phyloP scores from a whole-genome alignment of 2,113 vertebrate species.

The Leiothrix lutea region DNA sequence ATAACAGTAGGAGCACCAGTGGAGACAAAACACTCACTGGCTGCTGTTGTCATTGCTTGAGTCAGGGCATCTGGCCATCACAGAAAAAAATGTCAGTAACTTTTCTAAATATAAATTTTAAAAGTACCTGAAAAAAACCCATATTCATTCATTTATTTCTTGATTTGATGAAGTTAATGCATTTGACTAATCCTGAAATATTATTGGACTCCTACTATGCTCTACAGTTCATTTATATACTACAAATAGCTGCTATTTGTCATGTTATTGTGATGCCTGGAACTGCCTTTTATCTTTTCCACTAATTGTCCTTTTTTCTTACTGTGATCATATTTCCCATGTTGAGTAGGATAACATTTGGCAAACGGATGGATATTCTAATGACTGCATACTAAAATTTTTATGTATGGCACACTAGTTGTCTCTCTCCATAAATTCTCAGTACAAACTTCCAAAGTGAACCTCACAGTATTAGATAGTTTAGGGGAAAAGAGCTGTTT shows the following conservation, averaged over 20 bases:
- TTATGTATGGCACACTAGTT: slow-evolving; percentile 19
- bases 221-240: background rate
- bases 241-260: background rate
- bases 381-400: background rate
- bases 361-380: background rate
- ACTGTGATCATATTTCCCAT: background rate
- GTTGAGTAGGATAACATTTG: background rate
- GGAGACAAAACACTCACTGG: background rate
- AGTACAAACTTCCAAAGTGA: background rate
- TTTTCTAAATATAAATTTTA: background rate
- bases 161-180: background rate
- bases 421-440: slow-evolving; percentile 24
- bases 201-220: background rate
- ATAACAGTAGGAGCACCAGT: slow-evolving; percentile 12
- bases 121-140: background rate
- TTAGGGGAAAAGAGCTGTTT: background rate
- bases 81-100: background rate
- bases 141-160: background rate
- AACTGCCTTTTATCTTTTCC: background rate
- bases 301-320: background rate
- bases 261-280: background rate
- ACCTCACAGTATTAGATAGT: background rate
- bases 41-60: background rate
- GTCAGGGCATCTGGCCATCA: background rate
- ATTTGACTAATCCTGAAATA: background rate